These are phyloP conservation scores for Anguilla marmorata DNA, from an alignment of 2,797 vertebrate species.

Conservation along the genomic window DNA sequence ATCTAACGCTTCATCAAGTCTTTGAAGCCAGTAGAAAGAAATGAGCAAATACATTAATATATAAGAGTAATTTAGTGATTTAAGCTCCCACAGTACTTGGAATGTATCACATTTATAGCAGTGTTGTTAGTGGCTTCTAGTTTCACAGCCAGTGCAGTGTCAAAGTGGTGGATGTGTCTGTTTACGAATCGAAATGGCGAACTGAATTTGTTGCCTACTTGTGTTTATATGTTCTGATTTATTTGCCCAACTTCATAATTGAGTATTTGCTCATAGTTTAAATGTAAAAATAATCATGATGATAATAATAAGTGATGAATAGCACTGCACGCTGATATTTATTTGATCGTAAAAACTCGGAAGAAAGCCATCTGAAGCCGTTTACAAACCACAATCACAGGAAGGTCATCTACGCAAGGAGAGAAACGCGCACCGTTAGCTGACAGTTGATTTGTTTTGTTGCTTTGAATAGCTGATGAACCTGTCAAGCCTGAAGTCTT, in stretches of 20 bases:
- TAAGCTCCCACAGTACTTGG: not conserved
- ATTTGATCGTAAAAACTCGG: slow-evolving; percentile 74
- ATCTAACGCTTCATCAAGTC: not conserved
- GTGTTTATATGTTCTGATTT: slow-evolving; percentile 67
- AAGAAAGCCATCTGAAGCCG: slow-evolving; percentile 67
- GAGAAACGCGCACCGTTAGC: slow-evolving; percentile 28
- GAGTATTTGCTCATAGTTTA: slow-evolving; percentile 78
- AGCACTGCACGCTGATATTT: slow-evolving; percentile 69
- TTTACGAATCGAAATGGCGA: slow-evolving; percentile 70
- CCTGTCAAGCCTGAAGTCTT: slow-evolving; percentile 70
- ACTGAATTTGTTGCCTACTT: slow-evolving; percentile 54
- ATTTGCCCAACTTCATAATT: slow-evolving; percentile 71
- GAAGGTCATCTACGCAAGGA: slow-evolving; percentile 68
- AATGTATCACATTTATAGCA: slow-evolving; percentile 6
- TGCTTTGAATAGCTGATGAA: slow-evolving; percentile 82
- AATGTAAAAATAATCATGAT: slow-evolving; percentile 77
- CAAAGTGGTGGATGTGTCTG: slow-evolving; percentile 34
- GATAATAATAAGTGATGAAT: slow-evolving; percentile 75
- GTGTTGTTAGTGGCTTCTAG: not conserved
- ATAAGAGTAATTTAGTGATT: not conserved
- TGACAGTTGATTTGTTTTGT: slow-evolving; percentile 55
- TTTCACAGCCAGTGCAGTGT: not conserved
- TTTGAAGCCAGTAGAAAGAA: not conserved
- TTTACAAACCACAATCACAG: slow-evolving; percentile 45
- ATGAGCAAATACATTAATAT: not conserved